phyloP scores from a whole-genome alignment of 2,797 vertebrate genomes.

The Ceryle rudis region DNA sequence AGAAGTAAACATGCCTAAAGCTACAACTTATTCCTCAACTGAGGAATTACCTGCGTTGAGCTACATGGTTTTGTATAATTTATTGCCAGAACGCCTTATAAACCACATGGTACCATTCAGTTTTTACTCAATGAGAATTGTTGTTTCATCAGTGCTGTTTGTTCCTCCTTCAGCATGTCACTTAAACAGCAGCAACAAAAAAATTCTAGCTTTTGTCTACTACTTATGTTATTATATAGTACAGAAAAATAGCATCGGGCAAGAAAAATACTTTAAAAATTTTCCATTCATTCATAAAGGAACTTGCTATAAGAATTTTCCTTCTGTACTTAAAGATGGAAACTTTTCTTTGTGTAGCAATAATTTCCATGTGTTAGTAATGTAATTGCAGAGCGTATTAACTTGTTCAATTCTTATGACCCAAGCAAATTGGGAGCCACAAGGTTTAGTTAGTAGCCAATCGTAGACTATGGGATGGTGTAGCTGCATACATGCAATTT shows the following conservation, averaged over 20 bases:
- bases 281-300: background rate
- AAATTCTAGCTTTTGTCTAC: background rate
- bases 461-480: background rate
- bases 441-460: background rate
- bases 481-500: background rate
- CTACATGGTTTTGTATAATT: background rate
- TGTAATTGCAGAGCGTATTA: background rate
- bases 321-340: background rate
- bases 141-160: background rate
- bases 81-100: background rate
- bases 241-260: background rate
- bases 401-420: background rate
- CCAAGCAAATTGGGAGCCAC: background rate
- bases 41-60: background rate
- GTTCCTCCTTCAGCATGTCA: background rate
- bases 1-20: constrained; percentile 19
- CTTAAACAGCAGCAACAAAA: background rate
- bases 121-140: background rate
- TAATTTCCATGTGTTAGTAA: background rate
- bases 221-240: background rate
- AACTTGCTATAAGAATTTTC: background rate
- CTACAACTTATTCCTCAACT: background rate
- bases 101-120: background rate
- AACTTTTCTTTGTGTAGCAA: background rate
- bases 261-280: background rate